Base-by-base conservation (phyloP, 2,888 invertebrate species). In the Argyra leucocephala region DNA sequence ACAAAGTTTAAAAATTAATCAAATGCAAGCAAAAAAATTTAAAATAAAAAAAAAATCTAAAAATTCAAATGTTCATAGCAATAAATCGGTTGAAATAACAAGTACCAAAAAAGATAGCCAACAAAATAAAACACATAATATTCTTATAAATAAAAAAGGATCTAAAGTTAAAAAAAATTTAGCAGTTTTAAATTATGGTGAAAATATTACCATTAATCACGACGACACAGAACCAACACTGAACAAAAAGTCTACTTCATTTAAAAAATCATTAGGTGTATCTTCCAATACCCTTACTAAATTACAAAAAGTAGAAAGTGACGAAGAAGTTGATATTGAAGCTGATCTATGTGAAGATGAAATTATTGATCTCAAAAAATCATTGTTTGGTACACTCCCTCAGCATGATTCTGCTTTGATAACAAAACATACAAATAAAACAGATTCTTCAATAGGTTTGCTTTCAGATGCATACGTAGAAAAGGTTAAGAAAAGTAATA, bases 251-350 rank as follows among this genome's bases (percentile, higher is more conserved):
- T 18, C 15, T 3, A 48, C 12, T 48, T 2, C 18, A 2, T 31
- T 1, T 31, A 31, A 31, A 31, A 31, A 22, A 62, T 3, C 22
- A 57, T 15, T n/a, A 15, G 58, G 22, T 59, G 6, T 65, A 7
- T 21, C 22, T n/a, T 23, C 65, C 10, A 62, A 58, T 61, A 66
- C 66, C 7, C 37, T 66, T 65, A 64, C 65, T 81, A 0, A 82
- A 82, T 31, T 77, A 80, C 64, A 83, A 83, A 24, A 31, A 7
- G 21, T 10, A 2, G 61, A 61, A 15, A 82, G 82, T 73, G 86
- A 86, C 70, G 80, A 84, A 69, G 86, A 86, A 66, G 79, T 86
- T 68, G 86, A 86, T 67, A 77, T 85, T 69, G 85, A 85, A 72
- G 83, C 84, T 71, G 82, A 82, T 57, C 57, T 59, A 18, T 62